phyloP scores from a whole-genome alignment of 2,797 vertebrate species.

The Champsocephalus esox region DNA sequence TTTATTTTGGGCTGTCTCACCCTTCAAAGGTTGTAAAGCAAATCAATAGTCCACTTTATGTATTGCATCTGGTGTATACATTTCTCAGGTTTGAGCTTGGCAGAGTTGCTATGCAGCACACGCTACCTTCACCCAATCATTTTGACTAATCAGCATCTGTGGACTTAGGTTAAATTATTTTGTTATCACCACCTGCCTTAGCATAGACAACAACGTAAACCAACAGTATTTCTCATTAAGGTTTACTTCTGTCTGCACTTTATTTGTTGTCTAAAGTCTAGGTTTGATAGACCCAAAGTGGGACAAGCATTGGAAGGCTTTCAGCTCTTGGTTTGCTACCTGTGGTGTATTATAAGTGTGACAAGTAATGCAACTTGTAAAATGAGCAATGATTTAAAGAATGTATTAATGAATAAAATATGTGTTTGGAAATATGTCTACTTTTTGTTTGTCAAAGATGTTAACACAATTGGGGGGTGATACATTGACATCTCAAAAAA shows the following conservation, averaged over 20 bases:
- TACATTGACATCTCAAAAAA: background rate
- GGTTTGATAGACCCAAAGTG: background rate
- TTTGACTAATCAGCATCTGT: background rate
- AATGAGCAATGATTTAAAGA: slow-evolving; percentile 40
- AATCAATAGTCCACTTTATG: background rate
- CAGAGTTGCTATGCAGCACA: too few species aligned
- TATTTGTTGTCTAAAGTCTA: slow-evolving; percentile 11
- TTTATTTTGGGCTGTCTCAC: background rate
- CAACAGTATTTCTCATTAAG: slow-evolving; percentile 18
- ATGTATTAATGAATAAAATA: slow-evolving; percentile 52
- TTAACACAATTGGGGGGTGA: background rate
- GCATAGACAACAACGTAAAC: background rate
- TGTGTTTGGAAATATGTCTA: background rate
- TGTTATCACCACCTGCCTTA: slow-evolving; percentile 17
- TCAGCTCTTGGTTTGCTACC: background rate
- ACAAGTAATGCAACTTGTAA: slow-evolving; percentile 13
- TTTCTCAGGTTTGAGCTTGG: slow-evolving; percentile 5
- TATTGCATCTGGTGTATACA: background rate
- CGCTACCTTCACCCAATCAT: background rate
- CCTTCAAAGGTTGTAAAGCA: background rate
- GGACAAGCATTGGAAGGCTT: background rate
- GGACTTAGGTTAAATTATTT: background rate
- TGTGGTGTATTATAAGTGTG: background rate
- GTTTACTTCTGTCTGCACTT: slow-evolving; percentile 69
- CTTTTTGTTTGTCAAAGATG: background rate